These are phyloP conservation scores for Lagria hirta DNA, from an alignment of 2,888 invertebrate genomes.

Conservation along the genomic window DNA sequence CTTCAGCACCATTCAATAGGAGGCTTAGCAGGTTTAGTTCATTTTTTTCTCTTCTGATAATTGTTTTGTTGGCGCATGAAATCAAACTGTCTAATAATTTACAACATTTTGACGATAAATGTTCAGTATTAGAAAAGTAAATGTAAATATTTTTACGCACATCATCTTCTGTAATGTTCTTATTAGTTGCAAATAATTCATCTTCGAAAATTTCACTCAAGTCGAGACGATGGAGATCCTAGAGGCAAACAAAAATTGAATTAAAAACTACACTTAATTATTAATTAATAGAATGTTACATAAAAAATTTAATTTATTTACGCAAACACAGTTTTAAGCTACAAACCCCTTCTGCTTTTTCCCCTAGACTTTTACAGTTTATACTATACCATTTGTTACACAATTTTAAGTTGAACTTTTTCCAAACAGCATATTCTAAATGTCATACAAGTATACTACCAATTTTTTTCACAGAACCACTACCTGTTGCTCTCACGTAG, in stretches of 20 bases:
- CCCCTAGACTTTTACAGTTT: slow-evolving; percentile 4
- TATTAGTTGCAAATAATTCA: slow-evolving; percentile 14
- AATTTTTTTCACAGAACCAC: too few relatives aligned
- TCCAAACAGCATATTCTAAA: slow-evolving; percentile 1
- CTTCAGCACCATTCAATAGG: slow-evolving; percentile 8
- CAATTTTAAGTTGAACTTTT: slow-evolving; percentile 1
- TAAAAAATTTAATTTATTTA: slow-evolving; percentile 8
- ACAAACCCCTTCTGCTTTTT: slow-evolving; percentile 2
- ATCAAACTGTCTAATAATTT: slow-evolving; percentile 5
- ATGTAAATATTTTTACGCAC: slow-evolving; percentile 5
- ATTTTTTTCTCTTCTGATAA: slow-evolving; percentile 4
- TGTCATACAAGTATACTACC: too few relatives aligned
- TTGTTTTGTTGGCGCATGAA: slow-evolving; percentile 5
- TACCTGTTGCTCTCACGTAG: too few relatives aligned
- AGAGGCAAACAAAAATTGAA: slow-evolving; percentile 7
- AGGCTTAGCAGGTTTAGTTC: slow-evolving; percentile 7
- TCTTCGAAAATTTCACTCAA: slow-evolving; percentile 13
- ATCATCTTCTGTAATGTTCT: slow-evolving; percentile 14
- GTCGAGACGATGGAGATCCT: slow-evolving; percentile 11
- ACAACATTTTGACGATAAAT: slow-evolving; percentile 3
- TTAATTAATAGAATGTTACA: slow-evolving; percentile 7
- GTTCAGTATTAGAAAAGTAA: slow-evolving; percentile 2
- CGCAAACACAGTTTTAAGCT: slow-evolving; percentile 6
- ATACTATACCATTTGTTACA: slow-evolving; percentile 1
- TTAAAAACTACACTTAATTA: too few relatives aligned